phyloP scores from a whole-genome alignment of 2,888 invertebrate species.

The Hedya salicella region DNA sequence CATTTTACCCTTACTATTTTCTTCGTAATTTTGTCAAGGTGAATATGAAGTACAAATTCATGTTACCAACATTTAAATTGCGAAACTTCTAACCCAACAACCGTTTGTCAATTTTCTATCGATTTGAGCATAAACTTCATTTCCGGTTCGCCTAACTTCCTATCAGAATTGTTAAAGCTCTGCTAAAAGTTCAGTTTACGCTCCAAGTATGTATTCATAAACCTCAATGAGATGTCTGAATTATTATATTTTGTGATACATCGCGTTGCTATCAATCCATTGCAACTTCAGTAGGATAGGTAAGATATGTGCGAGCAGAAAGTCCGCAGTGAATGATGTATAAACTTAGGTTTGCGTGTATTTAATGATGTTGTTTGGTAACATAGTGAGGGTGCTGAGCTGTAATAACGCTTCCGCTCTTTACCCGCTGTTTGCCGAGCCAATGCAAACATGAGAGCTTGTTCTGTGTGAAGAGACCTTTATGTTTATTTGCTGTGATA shows the following conservation, averaged over 20 bases:
- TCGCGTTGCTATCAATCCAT: constrained; percentile 38
- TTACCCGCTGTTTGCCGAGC: constrained; percentile 75
- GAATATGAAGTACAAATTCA: too few species aligned
- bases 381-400: constrained; percentile 57
- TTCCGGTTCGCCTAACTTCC: constrained; percentile 59
- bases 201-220: constrained; percentile 53
- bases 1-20: too few species aligned
- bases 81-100: constrained; percentile 22
- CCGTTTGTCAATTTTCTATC: constrained; percentile 18
- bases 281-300: constrained; percentile 26
- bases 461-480: constrained; percentile 55
- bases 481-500: constrained; percentile 56
- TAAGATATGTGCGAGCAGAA: accelerated
- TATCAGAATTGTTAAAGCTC: constrained; percentile 64
- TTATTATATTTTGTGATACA: constrained; percentile 7
- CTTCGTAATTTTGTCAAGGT: too few species aligned
- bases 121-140: constrained; percentile 48
- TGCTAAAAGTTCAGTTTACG: constrained; percentile 59
- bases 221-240: constrained; percentile 36
- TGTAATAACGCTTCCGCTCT: constrained; percentile 80
- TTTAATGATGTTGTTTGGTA: constrained; percentile 38
- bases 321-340: constrained; percentile 48
- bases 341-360: constrained; percentile 19
- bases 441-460: constrained; percentile 73
- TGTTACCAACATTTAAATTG: neutral